Evolutionary conservation across 2,888 invertebrate species (phyloP).

Genomic region (Stenodema calcarata): DNA sequence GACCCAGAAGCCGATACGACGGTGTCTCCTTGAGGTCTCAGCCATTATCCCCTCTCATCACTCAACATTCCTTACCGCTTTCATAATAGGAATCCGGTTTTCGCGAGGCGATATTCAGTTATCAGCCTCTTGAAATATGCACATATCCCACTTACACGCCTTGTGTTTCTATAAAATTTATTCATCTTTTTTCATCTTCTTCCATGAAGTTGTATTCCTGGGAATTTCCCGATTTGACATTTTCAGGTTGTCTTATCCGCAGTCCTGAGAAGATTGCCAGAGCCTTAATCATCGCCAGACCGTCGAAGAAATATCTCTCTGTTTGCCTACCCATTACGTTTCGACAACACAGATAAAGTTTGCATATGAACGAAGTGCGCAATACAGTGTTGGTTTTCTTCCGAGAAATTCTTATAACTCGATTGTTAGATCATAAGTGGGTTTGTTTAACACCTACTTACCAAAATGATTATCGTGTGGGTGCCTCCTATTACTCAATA

Average conservation of each 20-base stretch:
- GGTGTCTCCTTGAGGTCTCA: conserved; percentile 9
- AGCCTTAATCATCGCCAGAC: too few relatives aligned
- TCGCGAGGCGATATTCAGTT: conserved; percentile 22
- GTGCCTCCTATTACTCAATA: too few relatives aligned
- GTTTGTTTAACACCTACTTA: too few relatives aligned
- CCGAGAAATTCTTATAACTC: too few relatives aligned
- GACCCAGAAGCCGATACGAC: neutral
- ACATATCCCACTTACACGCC: neutral
- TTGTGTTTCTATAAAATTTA: neutral
- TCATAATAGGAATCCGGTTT: conserved; percentile 39
- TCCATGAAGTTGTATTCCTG: neutral
- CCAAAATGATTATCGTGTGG: too few relatives aligned
- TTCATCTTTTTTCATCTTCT: neutral
- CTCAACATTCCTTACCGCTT: conserved; percentile 33
- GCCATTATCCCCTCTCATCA: conserved; percentile 31
- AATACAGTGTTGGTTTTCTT: too few relatives aligned
- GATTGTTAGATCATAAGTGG: too few relatives aligned
- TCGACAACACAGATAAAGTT: too few relatives aligned
- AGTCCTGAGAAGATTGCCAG: neutral
- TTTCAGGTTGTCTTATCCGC: neutral
- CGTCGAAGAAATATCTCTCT: too few relatives aligned
- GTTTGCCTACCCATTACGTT: too few relatives aligned
- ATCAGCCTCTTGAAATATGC: conserved; percentile 17
- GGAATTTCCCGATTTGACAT: neutral
- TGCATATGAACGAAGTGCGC: too few relatives aligned